These are phyloP conservation scores for Melinopterus prodromus DNA, from an alignment of 2,888 invertebrate genomes.

Conservation along the genomic window DNA sequence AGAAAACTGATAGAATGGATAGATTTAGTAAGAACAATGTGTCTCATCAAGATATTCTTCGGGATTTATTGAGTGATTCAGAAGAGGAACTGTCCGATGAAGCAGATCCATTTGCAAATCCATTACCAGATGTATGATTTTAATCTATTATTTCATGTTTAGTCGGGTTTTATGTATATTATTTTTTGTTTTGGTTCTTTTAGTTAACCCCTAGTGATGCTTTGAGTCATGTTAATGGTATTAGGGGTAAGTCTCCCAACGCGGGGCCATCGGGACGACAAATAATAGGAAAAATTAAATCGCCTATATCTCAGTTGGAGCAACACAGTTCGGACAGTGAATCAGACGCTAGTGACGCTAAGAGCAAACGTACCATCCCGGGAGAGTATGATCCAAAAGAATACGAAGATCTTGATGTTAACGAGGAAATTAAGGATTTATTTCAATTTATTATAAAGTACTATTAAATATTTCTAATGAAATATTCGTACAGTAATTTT, in stretches of 20 bases:
- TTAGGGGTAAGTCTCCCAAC: slow-evolving; percentile 39
- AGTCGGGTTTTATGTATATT: neutral
- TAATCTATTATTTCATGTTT: neutral
- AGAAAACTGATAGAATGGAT: neutral
- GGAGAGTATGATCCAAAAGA: slow-evolving; percentile 83
- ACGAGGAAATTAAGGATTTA: slow-evolving; percentile 87
- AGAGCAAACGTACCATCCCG: slow-evolving; percentile 46
- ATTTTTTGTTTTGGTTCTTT: neutral
- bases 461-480: slow-evolving; percentile 38
- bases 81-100: slow-evolving; percentile 22
- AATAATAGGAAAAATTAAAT: slow-evolving; percentile 43
- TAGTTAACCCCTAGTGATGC: slow-evolving; percentile 26
- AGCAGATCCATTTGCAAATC: slow-evolving; percentile 9
- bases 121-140: slow-evolving; percentile 21
- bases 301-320: slow-evolving; percentile 38
- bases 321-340: slow-evolving; percentile 51
- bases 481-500: slow-evolving; percentile 13
- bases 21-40: neutral
- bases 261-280: slow-evolving; percentile 49
- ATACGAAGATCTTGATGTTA: slow-evolving; percentile 83
- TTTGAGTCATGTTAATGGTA: slow-evolving; percentile 35
- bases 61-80: slow-evolving; percentile 26
- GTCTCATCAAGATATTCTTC: neutral
- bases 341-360: slow-evolving; percentile 49
- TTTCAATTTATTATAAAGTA: slow-evolving; percentile 93